Base-by-base conservation (phyloP, 2,888 invertebrate genomes). In the Latheticus oryzae region DNA sequence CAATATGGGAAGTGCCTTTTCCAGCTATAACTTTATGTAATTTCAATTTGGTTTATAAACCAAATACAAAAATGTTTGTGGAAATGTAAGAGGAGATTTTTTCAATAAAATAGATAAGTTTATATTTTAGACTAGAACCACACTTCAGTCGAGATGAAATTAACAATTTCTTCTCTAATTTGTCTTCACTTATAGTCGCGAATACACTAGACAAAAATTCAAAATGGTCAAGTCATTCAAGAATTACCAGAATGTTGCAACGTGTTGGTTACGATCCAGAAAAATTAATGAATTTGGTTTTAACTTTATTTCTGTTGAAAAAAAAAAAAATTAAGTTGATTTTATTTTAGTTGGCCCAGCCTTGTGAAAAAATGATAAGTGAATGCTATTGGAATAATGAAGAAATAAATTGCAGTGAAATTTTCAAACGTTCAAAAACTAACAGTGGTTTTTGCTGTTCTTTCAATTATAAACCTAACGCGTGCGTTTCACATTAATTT, bases 21-120 rank as follows among this genome's bases (percentile, higher is more conserved):
- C 66, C 66, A n/a, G 60, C 62, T 5, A 58, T 67, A 1, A 64
- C 62, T 3, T 28, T 67, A 4, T 67, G 66, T 32, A 67, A 63
- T 35, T 60, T 55, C 5, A 67, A 67, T 45, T 35, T 64, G 7
- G 61, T 67, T 4, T 61, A 62, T 40, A 58, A 35, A 13, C 33
- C 56, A 8, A 61, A 59, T 9, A 52, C 43, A 1, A 24, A 12
- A 3, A 5, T 43, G n/a, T 13, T 64, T 7, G 26, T 23, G 12
- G n/a, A 58, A 33, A n/a, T 63, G 63, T 61, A 58, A 60, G 53
- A 47, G 37, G 8, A 5, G 21, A 16, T 23, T 16, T 15, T 4
- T 21, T 16, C 21, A 26, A 50, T n/a, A n/a, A 24, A 12, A 3
- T 28, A 23, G 23, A 48, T 8, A 13, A 35, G 1, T 1, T 43